Conservation (phyloP, 2,113 vertebrate genomes). For the Solea solea region DNA sequence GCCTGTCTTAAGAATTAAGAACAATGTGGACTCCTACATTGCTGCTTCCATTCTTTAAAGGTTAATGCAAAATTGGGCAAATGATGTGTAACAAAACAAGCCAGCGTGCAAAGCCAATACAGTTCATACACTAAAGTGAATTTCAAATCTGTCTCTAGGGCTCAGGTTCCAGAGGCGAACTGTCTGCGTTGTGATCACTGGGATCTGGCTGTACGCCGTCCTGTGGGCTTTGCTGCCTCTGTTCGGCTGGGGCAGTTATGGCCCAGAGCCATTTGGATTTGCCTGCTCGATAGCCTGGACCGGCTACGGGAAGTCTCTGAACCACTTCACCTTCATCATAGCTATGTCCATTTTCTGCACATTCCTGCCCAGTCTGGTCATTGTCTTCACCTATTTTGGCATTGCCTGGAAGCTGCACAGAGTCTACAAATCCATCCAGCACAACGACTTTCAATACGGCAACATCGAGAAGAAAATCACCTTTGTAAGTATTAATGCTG, state of each 20-base stretch:
- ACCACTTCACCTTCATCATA: constrained; percentile 82
- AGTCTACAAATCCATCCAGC: constrained; percentile 81
- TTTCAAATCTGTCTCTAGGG: constrained; percentile 59
- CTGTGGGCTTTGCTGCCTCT: constrained; percentile 84
- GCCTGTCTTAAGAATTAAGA: not conserved
- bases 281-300: constrained; percentile 86
- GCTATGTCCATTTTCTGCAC: constrained; percentile 83
- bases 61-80: no score
- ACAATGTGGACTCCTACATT: no score
- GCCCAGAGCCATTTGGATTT: constrained; percentile 85
- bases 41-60: no score
- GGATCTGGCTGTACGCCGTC: constrained; percentile 83
- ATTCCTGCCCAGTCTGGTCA: constrained; percentile 78
- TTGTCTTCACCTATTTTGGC: constrained; percentile 80
- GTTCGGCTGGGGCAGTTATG: constrained; percentile 86
- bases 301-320: constrained; percentile 77
- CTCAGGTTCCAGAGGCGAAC: constrained; percentile 77
- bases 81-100: no score
- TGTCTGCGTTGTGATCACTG: constrained; percentile 68
- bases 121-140: no score
- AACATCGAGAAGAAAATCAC: constrained; percentile 84
- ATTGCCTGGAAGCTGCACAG: constrained; percentile 87
- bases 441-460: constrained; percentile 72
- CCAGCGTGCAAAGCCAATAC: no score
- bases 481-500: constrained; percentile 70